Evolutionary conservation across 2,888 invertebrate species (phyloP), one percentile per base, ranked within the genome.

Genomic region (Stramonita haemastoma): DNA sequence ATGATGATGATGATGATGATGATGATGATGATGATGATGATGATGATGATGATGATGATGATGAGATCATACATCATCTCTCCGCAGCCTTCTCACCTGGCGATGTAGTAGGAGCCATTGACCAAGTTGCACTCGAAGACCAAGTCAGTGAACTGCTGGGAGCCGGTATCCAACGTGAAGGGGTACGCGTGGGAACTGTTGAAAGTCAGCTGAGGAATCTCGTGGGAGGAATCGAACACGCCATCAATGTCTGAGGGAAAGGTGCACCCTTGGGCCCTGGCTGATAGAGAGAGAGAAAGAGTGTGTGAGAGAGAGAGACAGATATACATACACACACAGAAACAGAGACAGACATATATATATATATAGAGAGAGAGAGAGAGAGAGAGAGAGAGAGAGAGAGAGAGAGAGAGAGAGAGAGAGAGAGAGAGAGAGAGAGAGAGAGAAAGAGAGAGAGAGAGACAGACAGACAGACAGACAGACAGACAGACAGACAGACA

Each of bases 171-270:
- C 29, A 92, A 91, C 17, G 19, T 91, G 89, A 92, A 91, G 77
- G 92, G 32, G 32, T 79, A 87, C 26, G 89, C 91, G 36, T 89
- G 88, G 22, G 91, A 91, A 26, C 87, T 89, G 29, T 90, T 90
- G 87, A 93, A 93, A 73, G 92, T 92, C 85, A 93, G 90, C 66
- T 91, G 91, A 1, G 93, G 92, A 8, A 22, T 46, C 77, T 92
- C 92, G 46, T 91, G 92, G 32, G 93, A 92, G 79, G 92, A 92
- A 89, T 92, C 93, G 92, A 93, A 94, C 8, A 90, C 90, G 32
- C 94, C 94, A 34, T 90, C 90, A 84, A 94, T 89, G 86, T 92
- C 92, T 17, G 91, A 86, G 0, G 94, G 93, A 90, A 91, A 94
- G 19, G 92, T 90, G 87, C 94, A 94, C 81, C 90, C 77, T 57